Evolutionary conservation across 2,888 invertebrate species (phyloP), one percentile per base, ranked within the genome.

Genomic region (Trimorus sp.): DNA sequence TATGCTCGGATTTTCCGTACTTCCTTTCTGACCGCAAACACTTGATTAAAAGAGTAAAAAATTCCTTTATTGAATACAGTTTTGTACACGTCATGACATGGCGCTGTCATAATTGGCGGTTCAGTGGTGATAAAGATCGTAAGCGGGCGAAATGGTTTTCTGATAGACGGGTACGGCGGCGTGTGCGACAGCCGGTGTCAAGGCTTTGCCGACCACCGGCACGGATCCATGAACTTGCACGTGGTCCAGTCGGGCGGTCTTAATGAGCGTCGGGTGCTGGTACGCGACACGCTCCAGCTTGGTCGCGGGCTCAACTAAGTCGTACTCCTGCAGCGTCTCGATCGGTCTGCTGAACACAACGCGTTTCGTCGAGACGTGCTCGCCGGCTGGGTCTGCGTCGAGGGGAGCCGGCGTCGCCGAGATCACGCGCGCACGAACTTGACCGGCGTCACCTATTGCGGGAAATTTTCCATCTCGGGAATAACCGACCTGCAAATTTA

Each of bases 301-400:
- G 51, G 94, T 94, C 53, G 93, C 93, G 42, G 94, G 94, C 87
- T 94, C 93, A 58, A 93, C 93, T 56, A 94, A 93, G 81, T 94
- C 93, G 37, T 93, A 92, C 87, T 94, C 93, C 85, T 94, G 93
- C 15, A 94, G 92, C 1, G 94, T 94, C 89, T 94, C 94, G 83
- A 94, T 93, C 14, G 94, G 94, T 77, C 94, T 92, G 84, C 93
- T 93, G 53, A 94, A 93, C n/a, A 94, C 94, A 81, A 94, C 93
- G 80, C 94, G 93, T 45, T 94, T 92, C 45, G 94, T 94, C 83
- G 94, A 93, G 65, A 94, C 93, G 71, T 93, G 93, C 89, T 94
- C 94, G 63, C 93, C 93, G 58, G 92, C 90, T 62, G 93, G 92
- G 26, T 92, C 91, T 0, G 92, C 91, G 86, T 93, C 91, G 3